Percentiles rank a stretch among this genome's conserved stretches.
Evolutionary conservation across 2,113 vertebrate species (phyloP).

Genomic region (Entelurus aequoreus): DNA sequence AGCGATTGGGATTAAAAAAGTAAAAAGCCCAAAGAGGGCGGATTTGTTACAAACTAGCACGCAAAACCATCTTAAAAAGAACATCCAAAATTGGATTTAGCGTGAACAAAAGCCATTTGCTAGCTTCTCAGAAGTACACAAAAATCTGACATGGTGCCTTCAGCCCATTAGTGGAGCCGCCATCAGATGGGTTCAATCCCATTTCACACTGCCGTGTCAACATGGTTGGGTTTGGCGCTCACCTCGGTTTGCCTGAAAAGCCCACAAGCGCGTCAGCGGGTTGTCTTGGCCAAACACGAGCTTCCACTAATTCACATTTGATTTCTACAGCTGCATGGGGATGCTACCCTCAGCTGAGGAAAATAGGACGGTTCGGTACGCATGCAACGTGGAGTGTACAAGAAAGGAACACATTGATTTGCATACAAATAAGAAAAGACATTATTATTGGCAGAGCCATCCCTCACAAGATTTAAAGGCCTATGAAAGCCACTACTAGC

Average conservation of each 20-base stretch:
- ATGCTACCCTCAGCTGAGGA: too few species aligned
- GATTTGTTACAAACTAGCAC: slow-evolving; percentile 34
- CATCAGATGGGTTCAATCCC: slow-evolving; percentile 55
- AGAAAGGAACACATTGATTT: too few species aligned
- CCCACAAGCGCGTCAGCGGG: slow-evolving; percentile 15
- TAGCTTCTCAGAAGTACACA: slow-evolving; percentile 26
- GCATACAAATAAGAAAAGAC: too few species aligned
- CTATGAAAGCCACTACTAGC: too few species aligned
- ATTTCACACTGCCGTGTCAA: slow-evolving; percentile 59
- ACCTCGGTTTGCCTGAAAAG: slow-evolving; percentile 22
- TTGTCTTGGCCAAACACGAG: slow-evolving; percentile 12
- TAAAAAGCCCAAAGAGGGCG: slow-evolving; percentile 22
- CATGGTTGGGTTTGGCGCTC: slow-evolving; percentile 37
- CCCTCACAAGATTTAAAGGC: too few species aligned
- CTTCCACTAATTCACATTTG: neutral
- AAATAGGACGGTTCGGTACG: too few species aligned
- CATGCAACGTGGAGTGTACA: too few species aligned
- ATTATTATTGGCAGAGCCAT: too few species aligned
- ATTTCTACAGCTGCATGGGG: slow-evolving; percentile 3
- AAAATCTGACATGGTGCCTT: slow-evolving; percentile 44
- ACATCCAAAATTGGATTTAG: slow-evolving; percentile 55
- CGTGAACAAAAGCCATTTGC: slow-evolving; percentile 42
- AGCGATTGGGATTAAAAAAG: slow-evolving; percentile 30
- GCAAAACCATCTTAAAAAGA: slow-evolving; percentile 9
- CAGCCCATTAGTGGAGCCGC: slow-evolving; percentile 45